Conservation (phyloP, 2,797 vertebrate species). For the Ctenopoma kingsleyae region DNA sequence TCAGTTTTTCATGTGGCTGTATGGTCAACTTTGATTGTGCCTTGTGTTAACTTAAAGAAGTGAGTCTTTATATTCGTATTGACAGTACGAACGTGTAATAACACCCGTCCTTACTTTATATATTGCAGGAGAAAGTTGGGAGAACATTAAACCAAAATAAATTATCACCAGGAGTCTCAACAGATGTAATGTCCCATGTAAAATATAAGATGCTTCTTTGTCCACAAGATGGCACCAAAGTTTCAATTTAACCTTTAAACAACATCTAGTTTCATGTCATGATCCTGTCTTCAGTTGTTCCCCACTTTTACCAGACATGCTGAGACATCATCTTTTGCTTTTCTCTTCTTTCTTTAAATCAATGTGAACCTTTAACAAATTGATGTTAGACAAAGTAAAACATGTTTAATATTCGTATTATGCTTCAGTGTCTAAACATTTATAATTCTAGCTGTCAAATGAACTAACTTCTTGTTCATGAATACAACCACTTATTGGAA, state of each 20-base stretch:
- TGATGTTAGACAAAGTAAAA: background rate
- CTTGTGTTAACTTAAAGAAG: too few species aligned
- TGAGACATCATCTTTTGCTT: background rate
- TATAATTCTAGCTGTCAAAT: background rate
- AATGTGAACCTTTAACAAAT: background rate
- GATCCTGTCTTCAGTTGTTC: too few species aligned
- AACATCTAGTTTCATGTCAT: too few species aligned
- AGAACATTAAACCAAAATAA: background rate
- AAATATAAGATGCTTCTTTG: background rate
- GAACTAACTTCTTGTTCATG: background rate
- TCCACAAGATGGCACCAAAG: constrained; percentile 34
- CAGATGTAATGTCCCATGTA: background rate
- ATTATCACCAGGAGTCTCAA: background rate
- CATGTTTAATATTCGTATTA: background rate
- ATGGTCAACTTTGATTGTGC: too few species aligned
- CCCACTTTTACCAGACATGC: too few species aligned
- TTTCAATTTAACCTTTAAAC: background rate
- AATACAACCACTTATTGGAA: background rate
- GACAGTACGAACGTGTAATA: too few species aligned
- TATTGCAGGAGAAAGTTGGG: too few species aligned
- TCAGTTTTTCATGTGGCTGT: background rate
- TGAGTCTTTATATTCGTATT: too few species aligned
- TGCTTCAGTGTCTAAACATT: background rate
- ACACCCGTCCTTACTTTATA: too few species aligned
- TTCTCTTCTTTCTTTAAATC: background rate